Evolutionary conservation across 2,113 vertebrate genomes (phyloP), one percentile per base, ranked within the genome.

Genomic region (Strix uralensis): DNA sequence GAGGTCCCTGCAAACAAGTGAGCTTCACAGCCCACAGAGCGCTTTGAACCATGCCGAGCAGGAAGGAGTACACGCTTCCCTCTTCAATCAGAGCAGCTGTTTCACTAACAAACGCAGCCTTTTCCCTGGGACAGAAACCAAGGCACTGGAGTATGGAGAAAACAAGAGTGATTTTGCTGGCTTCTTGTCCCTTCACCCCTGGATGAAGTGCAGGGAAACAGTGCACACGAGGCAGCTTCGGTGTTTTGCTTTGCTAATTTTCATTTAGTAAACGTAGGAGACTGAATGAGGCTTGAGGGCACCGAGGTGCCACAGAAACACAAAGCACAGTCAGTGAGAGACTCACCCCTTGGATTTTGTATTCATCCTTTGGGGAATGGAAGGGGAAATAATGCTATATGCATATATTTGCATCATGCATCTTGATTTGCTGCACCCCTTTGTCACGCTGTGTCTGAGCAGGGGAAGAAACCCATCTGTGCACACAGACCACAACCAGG

Each of bases 181-280:
- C 16, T 52, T 40, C 9, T 1, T 57, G 57, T 46, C 62, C 34
- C 34, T 62, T 93, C 46, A 54, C 5, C n/a, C 16, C 40, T 26
- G 30, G 13, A 85, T 1, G 2, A 85, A 79, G 70, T 1, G 0
- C 23, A 23, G 5, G 17, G 54, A 62, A 77, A 67, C 23, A 57
- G 86, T 0, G 5, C 26, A 59, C 7, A 49, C 0, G 0, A 7
- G 6, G 84, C 55, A 87, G 73, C 29, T 51, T 42, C 1, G 3
- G 51, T 42, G 47, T 15, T 70, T 47, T 46, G 34, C 52, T 87
- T 69, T n/a, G 49, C 62, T 75, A 6, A 59, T 75, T 81, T 81
- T 59, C 27, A 40, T 78, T 63, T 46, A 75, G 57, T 47, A 46
- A 59, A n/a, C 1, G 14, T 3, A 62, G 52, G 47, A 87, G 84